Evolutionary conservation across 2,113 vertebrate genomes (phyloP).

Genomic region (Myotis davidii): DNA sequence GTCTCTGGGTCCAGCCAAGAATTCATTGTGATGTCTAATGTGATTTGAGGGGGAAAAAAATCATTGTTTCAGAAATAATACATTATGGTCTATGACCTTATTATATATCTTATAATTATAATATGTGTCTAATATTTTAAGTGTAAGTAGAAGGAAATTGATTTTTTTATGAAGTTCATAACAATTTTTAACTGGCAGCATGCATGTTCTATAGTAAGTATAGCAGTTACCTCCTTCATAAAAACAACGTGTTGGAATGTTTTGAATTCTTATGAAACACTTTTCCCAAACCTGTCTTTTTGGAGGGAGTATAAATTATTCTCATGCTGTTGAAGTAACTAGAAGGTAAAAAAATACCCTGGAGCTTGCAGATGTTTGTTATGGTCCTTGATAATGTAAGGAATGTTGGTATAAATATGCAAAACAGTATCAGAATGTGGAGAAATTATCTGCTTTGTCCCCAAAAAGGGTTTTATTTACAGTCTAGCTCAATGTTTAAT

Average conservation of each 20-base stretch:
- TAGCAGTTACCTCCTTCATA: not conserved
- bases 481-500: not conserved
- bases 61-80: constrained; percentile 60
- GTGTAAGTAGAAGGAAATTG: not conserved
- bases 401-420: not conserved
- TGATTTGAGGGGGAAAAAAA: not conserved
- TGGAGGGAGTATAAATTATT: constrained; percentile 1
- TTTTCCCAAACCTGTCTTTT: constrained; percentile 47
- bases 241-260: not conserved
- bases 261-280: not conserved
- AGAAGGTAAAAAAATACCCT: not conserved
- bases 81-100: not conserved
- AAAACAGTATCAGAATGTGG: not conserved
- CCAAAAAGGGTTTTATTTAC: not conserved
- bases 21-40: not conserved
- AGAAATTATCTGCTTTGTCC: not conserved
- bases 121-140: not conserved
- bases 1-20: constrained; percentile 7
- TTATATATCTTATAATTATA: constrained; percentile 44
- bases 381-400: not conserved
- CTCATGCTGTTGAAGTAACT: not conserved
- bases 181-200: constrained; percentile 22
- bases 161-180: not conserved
- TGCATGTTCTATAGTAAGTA: not conserved
- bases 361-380: not conserved